These are phyloP conservation scores for Arizona elegans DNA, from an alignment of 2,113 vertebrate species.

Conservation along the genomic window DNA sequence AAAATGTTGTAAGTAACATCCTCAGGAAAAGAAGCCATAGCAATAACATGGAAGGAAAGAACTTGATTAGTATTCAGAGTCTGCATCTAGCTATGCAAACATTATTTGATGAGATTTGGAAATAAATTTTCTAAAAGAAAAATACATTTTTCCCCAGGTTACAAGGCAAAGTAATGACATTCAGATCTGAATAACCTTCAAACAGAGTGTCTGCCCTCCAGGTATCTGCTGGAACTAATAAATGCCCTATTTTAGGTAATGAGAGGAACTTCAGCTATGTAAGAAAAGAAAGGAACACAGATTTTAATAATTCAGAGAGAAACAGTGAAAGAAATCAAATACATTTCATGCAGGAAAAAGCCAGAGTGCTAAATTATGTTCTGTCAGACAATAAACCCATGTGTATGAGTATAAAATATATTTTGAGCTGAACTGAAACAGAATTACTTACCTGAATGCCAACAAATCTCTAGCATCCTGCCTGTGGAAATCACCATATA, in stretches of 20 bases:
- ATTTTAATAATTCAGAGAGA: conserved; percentile 14
- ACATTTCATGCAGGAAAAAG: conserved; percentile 4
- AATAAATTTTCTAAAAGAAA: background rate
- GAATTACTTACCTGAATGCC: background rate
- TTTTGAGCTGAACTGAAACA: background rate
- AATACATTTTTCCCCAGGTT: background rate
- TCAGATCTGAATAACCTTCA: conserved; percentile 10
- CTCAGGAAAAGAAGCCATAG: background rate
- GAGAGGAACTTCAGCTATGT: background rate
- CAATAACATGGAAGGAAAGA: background rate
- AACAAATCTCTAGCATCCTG: background rate
- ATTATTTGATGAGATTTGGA: background rate
- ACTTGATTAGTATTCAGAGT: background rate
- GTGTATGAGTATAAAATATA: background rate
- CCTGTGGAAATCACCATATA: background rate
- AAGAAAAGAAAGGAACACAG: background rate
- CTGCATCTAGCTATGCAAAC: background rate
- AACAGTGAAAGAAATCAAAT: conserved; percentile 7
- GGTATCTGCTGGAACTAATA: conserved; percentile 7
- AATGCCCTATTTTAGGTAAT: conserved; percentile 6
- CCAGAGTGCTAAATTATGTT: background rate
- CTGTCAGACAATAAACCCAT: background rate
- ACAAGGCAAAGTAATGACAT: conserved; percentile 20
- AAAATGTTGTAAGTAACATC: background rate
- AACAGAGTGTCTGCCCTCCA: background rate